These are phyloP conservation scores for Micronisus gabar DNA, from an alignment of 2,113 vertebrate genomes.

Conservation along the genomic window DNA sequence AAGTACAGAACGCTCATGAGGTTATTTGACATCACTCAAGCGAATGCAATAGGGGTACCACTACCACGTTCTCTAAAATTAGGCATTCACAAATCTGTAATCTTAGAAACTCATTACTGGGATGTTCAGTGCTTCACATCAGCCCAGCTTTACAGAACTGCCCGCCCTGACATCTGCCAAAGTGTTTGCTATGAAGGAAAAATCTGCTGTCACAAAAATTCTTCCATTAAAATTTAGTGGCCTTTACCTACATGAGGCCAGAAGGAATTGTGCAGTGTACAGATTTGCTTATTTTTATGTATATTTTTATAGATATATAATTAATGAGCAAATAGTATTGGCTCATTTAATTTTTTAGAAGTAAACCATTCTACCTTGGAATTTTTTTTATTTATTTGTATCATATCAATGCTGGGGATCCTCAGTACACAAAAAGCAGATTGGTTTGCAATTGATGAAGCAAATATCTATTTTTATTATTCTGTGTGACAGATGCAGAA, in stretches of 20 bases:
- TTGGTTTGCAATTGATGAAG: background rate
- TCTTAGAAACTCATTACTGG: background rate
- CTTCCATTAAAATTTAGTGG: background rate
- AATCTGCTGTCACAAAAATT: background rate
- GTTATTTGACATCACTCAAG: background rate
- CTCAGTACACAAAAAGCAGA: background rate
- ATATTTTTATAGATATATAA: background rate
- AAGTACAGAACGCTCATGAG: background rate
- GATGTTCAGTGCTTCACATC: background rate
- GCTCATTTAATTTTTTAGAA: background rate
- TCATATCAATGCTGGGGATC: background rate
- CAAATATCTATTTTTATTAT: background rate
- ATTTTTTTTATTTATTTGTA: background rate
- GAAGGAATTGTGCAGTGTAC: background rate
- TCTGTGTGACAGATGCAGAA: background rate
- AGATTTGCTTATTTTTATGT: background rate
- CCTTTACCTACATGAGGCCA: background rate
- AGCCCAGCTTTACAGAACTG: background rate
- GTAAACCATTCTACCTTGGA: background rate
- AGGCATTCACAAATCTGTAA: background rate
- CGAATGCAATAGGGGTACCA: background rate
- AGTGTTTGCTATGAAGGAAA: background rate
- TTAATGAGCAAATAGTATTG: background rate
- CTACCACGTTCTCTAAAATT: background rate
- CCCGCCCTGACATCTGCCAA: fast-evolving